Conservation (phyloP, 2,797 vertebrate genomes). For the Mus spretus region DNA sequence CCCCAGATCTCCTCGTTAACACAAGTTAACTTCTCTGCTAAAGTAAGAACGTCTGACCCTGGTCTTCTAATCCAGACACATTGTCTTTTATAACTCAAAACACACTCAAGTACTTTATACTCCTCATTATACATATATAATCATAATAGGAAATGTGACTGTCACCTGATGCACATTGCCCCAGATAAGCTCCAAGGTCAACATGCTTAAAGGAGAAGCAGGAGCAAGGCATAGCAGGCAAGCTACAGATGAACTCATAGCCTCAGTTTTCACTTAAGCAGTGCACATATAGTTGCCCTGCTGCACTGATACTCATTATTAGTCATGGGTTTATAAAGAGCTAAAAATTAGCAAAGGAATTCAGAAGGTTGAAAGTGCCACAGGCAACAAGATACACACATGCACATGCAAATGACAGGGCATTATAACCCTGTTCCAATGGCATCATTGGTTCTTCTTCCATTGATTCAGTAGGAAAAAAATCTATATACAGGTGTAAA, state of each 20-base stretch:
- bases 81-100: neutral
- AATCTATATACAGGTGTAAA: neutral
- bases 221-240: neutral
- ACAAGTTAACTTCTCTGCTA: neutral
- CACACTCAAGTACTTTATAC: neutral
- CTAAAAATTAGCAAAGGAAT: neutral
- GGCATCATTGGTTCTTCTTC: neutral
- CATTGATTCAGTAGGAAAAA: neutral
- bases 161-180: neutral
- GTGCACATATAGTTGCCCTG: neutral
- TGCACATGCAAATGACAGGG: too few species aligned
- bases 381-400: neutral
- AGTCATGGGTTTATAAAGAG: neutral
- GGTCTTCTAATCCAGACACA: neutral
- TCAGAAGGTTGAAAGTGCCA: neutral
- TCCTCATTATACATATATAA: constrained; percentile 9
- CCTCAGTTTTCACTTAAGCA: neutral
- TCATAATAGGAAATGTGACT: constrained; percentile 7
- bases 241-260: neutral
- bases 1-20: neutral
- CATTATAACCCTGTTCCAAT: neutral
- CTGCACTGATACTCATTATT: neutral
- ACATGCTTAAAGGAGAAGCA: neutral
- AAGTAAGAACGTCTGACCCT: neutral
- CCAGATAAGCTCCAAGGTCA: neutral